Base-by-base conservation (phyloP, 2,797 vertebrate species). In the Sandelia bainsii region DNA sequence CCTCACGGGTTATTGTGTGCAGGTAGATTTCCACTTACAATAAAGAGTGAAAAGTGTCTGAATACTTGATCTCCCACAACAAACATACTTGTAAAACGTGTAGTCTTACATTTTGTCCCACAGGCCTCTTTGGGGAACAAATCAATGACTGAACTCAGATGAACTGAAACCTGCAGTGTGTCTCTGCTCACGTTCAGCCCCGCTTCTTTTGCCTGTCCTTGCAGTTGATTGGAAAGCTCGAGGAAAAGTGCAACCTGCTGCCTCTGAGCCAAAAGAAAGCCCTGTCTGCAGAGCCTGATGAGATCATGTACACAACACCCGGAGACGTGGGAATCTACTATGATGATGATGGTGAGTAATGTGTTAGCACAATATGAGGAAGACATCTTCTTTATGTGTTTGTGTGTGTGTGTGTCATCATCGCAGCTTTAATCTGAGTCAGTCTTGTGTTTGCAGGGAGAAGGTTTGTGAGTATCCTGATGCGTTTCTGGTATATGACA, bases 401-500 rank as follows among this genome's bases (percentile, higher is more conserved):
- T n/a, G n/a, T n/a, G n/a, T 39, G 1, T 3, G 10, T 13, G 29
- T 10, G 3, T 34, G 11, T 40, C 10, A 3, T n/a, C 3, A 3
- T n/a, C 29, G n/a, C n/a, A 2, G 22, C 9, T 14, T 51, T 77
- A n/a, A 56, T 60, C 19, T 11, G 0, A 37, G 52, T 70, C 8
- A 0, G 2, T 44, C 0, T 23, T 48, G 0, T 6, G 25, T 73
- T 87, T 67, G 40, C 93, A 97, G 97, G 95, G 72, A 96, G 96
- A 57, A 97, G 96, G 82, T 99, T 98, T 92, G 97, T 98, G 85
- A 96, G 95, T 65, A 98, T 99, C 86, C 86, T 98, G 85, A 97
- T 98, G 96, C 95, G 95, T 20, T 99, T 97, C 93, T 99, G 97
- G 97, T 99, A 99, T 86, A 84, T 98, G 82, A 96, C 96, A 3